These are phyloP conservation scores for Eupithecia centaureata DNA, from an alignment of 2,888 invertebrate species.

Conservation along the genomic window DNA sequence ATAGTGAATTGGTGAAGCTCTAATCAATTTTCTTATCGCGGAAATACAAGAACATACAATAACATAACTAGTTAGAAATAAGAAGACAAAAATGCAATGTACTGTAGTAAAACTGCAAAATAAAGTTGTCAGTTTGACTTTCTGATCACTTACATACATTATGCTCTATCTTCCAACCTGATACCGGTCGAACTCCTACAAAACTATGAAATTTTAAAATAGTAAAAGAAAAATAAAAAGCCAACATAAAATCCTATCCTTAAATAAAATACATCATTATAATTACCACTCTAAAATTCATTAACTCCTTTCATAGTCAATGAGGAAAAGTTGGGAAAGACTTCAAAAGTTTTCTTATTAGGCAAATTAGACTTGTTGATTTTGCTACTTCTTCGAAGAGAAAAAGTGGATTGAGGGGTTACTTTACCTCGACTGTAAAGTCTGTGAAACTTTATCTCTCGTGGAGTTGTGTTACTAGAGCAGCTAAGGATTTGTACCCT, in stretches of 20 bases:
- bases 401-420: slow-evolving; percentile 15
- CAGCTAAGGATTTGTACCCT: background rate
- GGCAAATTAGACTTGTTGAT: slow-evolving; percentile 36
- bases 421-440: slow-evolving; percentile 10
- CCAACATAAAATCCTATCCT: background rate
- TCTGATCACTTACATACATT: too few species aligned
- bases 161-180: background rate
- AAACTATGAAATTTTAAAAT: background rate
- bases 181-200: background rate
- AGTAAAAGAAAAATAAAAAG: background rate
- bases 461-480: slow-evolving; percentile 1
- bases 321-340: slow-evolving; percentile 24
- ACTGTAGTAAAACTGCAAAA: background rate
- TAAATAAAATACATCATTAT: slow-evolving; percentile 2
- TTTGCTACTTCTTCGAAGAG: slow-evolving; percentile 17
- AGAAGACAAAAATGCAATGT: background rate
- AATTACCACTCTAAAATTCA: slow-evolving; percentile 31
- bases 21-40: too few species aligned
- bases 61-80: too few species aligned
- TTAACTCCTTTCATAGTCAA: slow-evolving; percentile 31
- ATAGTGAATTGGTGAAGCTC: too few species aligned
- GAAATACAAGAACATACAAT: too few species aligned
- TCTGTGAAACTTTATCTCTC: slow-evolving; percentile 17
- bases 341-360: slow-evolving; percentile 35
- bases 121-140: background rate